phyloP scores from a whole-genome alignment of 2,888 invertebrate species.

The Notocelia uddmanniana region DNA sequence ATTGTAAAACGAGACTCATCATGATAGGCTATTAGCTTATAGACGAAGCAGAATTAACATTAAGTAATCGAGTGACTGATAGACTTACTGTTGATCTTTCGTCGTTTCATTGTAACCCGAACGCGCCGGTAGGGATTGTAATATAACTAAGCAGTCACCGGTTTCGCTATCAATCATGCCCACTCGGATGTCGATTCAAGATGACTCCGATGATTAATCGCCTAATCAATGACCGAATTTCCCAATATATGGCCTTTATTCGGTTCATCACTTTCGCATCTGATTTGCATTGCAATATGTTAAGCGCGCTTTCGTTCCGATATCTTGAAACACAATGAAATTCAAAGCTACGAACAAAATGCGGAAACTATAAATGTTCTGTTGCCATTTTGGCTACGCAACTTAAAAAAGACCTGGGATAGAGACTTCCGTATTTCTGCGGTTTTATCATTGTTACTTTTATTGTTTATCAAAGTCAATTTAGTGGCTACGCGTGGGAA shows the following conservation, averaged over 20 bases:
- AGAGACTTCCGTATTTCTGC: too few relatives aligned
- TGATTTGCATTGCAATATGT: neutral
- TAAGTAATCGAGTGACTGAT: constrained; percentile 11
- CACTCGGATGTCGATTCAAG: constrained; percentile 63
- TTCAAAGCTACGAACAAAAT: neutral
- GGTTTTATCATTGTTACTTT: neutral
- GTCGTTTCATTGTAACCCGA: constrained; percentile 9
- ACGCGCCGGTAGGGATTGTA: constrained; percentile 18
- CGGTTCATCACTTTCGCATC: neutral
- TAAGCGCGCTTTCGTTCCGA: too few relatives aligned
- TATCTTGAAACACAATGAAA: too few relatives aligned
- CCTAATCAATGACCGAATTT: constrained; percentile 52
- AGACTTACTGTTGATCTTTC: constrained; percentile 31
- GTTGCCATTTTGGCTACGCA: too few relatives aligned
- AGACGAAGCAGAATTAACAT: constrained; percentile 4
- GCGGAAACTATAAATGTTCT: too few relatives aligned
- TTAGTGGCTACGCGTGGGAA: neutral
- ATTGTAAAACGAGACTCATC: neutral
- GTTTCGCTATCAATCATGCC: constrained; percentile 63
- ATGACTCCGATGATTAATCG: constrained; percentile 68
- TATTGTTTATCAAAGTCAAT: neutral
- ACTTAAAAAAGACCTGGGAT: too few relatives aligned
- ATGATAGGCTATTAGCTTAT: neutral
- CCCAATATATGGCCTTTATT: constrained; percentile 15
- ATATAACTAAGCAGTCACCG: constrained; percentile 37